Evolutionary conservation across 2,113 vertebrate species (phyloP).

Genomic region (Lampris incognitus): DNA sequence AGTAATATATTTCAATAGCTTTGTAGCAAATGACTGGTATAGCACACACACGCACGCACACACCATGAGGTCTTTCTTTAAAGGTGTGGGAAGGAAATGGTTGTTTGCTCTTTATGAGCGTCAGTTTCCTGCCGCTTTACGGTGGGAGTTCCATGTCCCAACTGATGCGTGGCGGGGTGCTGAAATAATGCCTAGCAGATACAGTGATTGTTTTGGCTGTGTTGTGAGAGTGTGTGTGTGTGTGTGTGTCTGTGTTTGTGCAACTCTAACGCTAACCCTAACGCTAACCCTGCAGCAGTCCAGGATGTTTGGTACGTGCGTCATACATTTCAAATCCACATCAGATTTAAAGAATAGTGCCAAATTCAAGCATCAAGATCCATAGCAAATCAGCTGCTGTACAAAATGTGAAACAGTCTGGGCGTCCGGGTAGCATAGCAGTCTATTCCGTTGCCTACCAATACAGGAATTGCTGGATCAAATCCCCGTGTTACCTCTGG

Average conservation of each 20-base stretch:
- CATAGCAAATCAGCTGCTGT: neutral
- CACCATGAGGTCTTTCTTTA: slow-evolving; percentile 18
- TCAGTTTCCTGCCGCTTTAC: slow-evolving; percentile 37
- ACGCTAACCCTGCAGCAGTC: neutral
- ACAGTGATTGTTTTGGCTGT: neutral
- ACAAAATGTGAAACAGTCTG: neutral
- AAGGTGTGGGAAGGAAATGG: slow-evolving; percentile 7
- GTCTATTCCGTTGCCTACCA: too few species aligned
- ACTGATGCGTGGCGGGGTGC: slow-evolving; percentile 12
- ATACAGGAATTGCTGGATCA: too few species aligned
- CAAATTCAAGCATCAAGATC: neutral
- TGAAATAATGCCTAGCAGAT: slow-evolving; percentile 4
- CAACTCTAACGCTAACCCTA: too few species aligned
- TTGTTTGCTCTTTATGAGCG: slow-evolving; percentile 37
- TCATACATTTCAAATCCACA: neutral
- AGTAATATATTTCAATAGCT: slow-evolving; percentile 24
- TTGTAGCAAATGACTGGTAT: neutral
- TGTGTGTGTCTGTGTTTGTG: slow-evolving; percentile 1
- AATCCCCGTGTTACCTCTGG: too few species aligned
- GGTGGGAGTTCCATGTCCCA: slow-evolving; percentile 16
- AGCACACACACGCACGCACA: slow-evolving; percentile 3
- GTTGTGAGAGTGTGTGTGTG: neutral
- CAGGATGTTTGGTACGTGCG: neutral
- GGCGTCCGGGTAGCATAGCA: neutral
- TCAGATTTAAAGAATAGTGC: neutral